These are phyloP conservation scores for Cassiopea xamachana DNA, from an alignment of 30 jellyfish, hydroid and myxozoan species.

Conservation along the genomic window DNA sequence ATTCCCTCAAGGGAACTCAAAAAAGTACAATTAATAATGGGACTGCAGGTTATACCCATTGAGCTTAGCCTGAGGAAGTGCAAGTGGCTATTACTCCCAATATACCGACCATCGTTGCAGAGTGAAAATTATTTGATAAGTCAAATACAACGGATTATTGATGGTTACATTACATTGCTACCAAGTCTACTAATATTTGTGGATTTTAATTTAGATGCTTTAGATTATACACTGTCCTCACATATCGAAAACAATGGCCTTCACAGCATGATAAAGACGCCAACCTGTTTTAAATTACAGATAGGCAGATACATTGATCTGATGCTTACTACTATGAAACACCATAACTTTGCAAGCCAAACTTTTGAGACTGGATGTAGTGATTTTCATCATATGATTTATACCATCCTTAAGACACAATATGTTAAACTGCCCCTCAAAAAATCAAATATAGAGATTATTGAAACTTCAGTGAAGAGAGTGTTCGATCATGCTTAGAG, in stretches of 20 bases:
- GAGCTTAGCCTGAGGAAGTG: conserved; percentile 18
- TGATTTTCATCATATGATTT: background rate
- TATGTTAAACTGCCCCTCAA: conserved; percentile 12
- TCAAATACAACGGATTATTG: background rate
- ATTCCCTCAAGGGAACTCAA: conserved; percentile 6
- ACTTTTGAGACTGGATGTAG: conserved; percentile 3
- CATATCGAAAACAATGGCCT: conserved; percentile 7
- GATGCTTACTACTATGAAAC: background rate
- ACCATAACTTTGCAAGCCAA: background rate
- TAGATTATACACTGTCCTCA: background rate
- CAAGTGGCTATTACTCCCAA: conserved; percentile 31
- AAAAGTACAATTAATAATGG: background rate
- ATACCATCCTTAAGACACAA: background rate
- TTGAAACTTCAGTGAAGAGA: background rate
- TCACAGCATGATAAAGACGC: conserved; percentile 7
- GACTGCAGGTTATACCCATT: conserved; percentile 20
- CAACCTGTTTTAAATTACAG: conserved; percentile 19
- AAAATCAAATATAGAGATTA: conserved; percentile 10
- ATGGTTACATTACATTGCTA: background rate
- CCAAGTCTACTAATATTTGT: conserved; percentile 24
- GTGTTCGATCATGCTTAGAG: background rate
- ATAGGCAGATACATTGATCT: conserved; percentile 31
- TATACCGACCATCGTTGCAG: conserved; percentile 34
- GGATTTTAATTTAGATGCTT: conserved; percentile 42
- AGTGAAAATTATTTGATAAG: background rate